Base-by-base conservation (phyloP, 2,113 vertebrate genomes). In the Gnathonemus echidnorhynchus region DNA sequence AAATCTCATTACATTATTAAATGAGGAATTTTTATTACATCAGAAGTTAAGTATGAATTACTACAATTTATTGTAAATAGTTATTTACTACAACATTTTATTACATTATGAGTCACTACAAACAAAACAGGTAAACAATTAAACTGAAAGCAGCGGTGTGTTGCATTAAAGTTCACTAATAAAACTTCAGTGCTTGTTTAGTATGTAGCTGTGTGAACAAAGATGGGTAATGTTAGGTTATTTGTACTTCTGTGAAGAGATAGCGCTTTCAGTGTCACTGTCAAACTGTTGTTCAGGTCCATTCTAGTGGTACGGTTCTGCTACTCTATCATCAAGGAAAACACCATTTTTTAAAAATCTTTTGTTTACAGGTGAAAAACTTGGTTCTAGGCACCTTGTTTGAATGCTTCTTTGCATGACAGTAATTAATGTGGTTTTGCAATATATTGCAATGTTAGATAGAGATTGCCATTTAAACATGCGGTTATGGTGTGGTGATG, bases 351-450 rank as follows among this genome's bases (percentile, higher is more conserved):
- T 84, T 1, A 48, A 42, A 19, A 56, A 62, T 62, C 56, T 7
- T 88, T 66, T 87, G 86, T 62, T 88, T 88, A 88, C 53, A 62
- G 45, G 56, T 58, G 87, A 45, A 88, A 42, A n/a, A 24, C 19
- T 24, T 39, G 17, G 39, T 39, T 45, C 53, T 88, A 42, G 9
- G 35, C 19, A 88, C 53, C 87, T 62, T 88, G 52, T 62, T 58
- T 48, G 9, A 88, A 88, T n/a, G 19, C 56, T 42, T 58, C 15
- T 53, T 86, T 86, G 46, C 84, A 45, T 86, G 50, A 42, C 27
- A 35, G 48, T n/a, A 49, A 42, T 53, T 77, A 24, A 21, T 58
- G 21, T 9, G 31, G 50, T 8, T 66, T 88, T 45, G 17, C 56
- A 10, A 45, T 88, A 11, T 24, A 21, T 42, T 42, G 15, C 50